Conservation (phyloP, 37 sponge, comb jelly and placozoan species). For the Bolinopsis microptera region DNA sequence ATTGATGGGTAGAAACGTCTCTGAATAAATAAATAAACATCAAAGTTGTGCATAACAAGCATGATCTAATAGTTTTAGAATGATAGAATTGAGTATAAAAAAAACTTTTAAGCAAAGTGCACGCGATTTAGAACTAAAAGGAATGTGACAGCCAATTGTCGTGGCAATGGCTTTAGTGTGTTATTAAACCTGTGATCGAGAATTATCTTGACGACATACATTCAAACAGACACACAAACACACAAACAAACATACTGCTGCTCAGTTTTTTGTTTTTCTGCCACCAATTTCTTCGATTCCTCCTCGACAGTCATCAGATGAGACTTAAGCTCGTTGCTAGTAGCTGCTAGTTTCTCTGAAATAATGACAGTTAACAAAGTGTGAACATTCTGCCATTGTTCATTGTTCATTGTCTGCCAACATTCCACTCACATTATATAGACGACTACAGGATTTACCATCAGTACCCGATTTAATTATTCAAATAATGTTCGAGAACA, state of each 20-base stretch:
- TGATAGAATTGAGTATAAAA: background rate
- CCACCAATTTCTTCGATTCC: background rate
- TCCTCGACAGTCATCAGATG: constrained; percentile 9
- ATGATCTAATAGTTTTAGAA: background rate
- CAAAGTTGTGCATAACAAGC: background rate
- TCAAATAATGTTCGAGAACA: too few relatives aligned
- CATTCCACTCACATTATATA: too few relatives aligned
- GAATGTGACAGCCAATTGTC: background rate
- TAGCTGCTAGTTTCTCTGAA: background rate
- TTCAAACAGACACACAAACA: constrained; percentile 1
- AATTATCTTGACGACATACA: too few relatives aligned
- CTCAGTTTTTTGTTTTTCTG: background rate
- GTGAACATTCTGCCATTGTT: too few relatives aligned
- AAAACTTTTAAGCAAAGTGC: background rate
- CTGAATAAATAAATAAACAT: background rate
- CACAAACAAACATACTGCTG: constrained; percentile 41
- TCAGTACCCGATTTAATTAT: too few relatives aligned
- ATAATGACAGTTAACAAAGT: too few relatives aligned
- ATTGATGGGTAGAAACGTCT: background rate
- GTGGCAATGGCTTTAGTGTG: too few relatives aligned
- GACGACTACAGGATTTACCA: too few relatives aligned
- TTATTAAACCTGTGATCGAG: too few relatives aligned
- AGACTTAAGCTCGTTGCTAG: background rate
- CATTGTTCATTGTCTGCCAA: too few relatives aligned
- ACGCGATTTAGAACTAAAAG: background rate